Conservation (phyloP, 1,140 invertebrate genomes). For the Drosophila pallidifrons region DNA sequence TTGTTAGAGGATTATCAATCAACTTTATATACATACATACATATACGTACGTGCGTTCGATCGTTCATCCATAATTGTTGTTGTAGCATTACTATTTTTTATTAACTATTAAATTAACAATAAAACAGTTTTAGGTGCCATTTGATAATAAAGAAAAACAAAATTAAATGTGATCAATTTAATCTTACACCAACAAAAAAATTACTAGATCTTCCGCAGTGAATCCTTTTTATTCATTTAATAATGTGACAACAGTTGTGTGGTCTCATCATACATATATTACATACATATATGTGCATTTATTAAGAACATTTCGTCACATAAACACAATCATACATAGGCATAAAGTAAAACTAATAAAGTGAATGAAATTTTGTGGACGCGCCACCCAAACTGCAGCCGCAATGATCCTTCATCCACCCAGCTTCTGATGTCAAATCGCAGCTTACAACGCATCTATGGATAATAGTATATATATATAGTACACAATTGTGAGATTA, state of each 20-base stretch:
- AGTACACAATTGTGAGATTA: constrained; percentile 29
- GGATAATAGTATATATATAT: background rate
- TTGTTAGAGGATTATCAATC: constrained; percentile 8
- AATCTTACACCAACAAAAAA: background rate
- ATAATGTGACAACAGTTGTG: background rate
- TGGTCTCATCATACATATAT: constrained; percentile 67
- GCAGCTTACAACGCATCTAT: constrained; percentile 69
- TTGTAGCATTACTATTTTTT: constrained; percentile 49
- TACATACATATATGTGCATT: constrained; percentile 81
- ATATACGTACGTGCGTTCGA: constrained; percentile 9
- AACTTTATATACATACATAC: constrained; percentile 20
- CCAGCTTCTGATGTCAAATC: constrained; percentile 31
- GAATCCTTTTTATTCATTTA: background rate
- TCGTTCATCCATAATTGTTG: constrained; percentile 40
- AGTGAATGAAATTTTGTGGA: constrained; percentile 22
- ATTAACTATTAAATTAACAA: constrained; percentile 40
- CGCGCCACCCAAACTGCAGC: background rate
- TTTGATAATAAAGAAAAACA: constrained; percentile 60
- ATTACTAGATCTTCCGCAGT: background rate
- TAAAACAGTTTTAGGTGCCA: constrained; percentile 69
- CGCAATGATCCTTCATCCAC: background rate
- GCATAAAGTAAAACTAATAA: constrained; percentile 53
- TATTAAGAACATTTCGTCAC: constrained; percentile 70
- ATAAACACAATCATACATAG: constrained; percentile 55
- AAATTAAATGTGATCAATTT: constrained; percentile 18